Evolutionary conservation across 2,797 vertebrate genomes (phyloP), one percentile per base, ranked within the genome.

Genomic region (Karalla daura): DNA sequence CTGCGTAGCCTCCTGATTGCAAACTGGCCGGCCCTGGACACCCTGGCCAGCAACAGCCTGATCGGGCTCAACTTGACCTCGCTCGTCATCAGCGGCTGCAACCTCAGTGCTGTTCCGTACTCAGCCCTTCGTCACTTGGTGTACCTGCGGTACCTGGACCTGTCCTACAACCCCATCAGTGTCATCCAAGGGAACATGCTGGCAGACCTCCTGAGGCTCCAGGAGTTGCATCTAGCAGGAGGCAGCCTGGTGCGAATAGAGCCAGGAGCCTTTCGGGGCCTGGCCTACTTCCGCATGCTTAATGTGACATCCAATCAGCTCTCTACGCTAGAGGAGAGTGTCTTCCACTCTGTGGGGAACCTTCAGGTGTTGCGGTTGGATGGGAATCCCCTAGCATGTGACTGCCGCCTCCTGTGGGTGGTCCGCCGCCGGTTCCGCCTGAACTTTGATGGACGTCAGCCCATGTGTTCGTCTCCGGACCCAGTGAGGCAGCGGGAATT

Each of bases 371-470:
- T 98, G 59, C 82, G 94, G n/a, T 77, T 98, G 40, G 96, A 96
- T 2, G 88, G 91, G 40, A 98, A 97, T 73, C 96, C 95, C 1
- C 74, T 98, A 28, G 93, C 93, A 20, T 98, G 96, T 4, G 96
- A 98, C 86, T 98, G 96, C 64, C 92, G 96, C 2, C 93, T 98
- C 25, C 90, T 96, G 8, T 97, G 96, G 96, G 91, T 97, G 23
- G 88, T 96, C n/a, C 93, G 93, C 3, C 89, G 94, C 0, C 88
- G 93, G 2, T 5, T 86, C 27, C 88, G 76, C 30, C 84, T 97
- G 52, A 93, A 95, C 80, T 97, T 96, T 24, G 95, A 95, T 7
- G 85, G 91, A 0, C 90, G 80, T 5, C 94, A 95, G 10, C 96
- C 96, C 0, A 88, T 93, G n/a, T 98, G 96, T 61, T 90, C 91